These are phyloP conservation scores for Plectrocnemia conspersa DNA, from an alignment of 1,140 invertebrate genomes.

Conservation along the genomic window DNA sequence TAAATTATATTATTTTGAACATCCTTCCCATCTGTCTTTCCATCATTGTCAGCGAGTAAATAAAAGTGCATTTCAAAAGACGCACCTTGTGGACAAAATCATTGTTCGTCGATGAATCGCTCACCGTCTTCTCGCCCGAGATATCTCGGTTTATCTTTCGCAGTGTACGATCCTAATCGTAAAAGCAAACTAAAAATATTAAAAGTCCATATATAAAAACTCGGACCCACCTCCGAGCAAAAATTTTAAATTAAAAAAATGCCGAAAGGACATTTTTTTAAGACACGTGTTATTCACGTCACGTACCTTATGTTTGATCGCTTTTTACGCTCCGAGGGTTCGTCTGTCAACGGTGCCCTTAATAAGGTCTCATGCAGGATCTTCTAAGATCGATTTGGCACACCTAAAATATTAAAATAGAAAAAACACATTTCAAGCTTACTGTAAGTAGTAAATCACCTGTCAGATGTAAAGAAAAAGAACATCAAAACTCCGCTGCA, in stretches of 20 bases:
- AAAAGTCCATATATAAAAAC: too few relatives aligned
- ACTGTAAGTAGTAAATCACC: too few relatives aligned
- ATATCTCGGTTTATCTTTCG: slow-evolving; percentile 24
- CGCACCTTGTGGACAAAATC: slow-evolving; percentile 24
- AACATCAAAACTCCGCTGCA: too few relatives aligned
- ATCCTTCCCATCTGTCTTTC: slow-evolving; percentile 3
- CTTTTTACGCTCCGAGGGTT: neutral
- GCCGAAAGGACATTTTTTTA: slow-evolving; percentile 12
- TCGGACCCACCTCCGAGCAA: neutral
- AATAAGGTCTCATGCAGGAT: slow-evolving; percentile 11
- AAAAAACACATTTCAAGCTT: too few relatives aligned
- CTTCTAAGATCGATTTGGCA: too few relatives aligned
- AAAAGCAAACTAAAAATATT: slow-evolving; percentile 6
- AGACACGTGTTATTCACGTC: slow-evolving; percentile 32
- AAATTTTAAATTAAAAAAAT: slow-evolving; percentile 4
- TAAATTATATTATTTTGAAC: too few relatives aligned
- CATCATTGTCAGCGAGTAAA: slow-evolving; percentile 18
- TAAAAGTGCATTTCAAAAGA: slow-evolving; percentile 22
- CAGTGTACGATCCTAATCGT: slow-evolving; percentile 25
- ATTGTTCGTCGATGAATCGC: slow-evolving; percentile 15
- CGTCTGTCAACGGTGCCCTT: slow-evolving; percentile 16
- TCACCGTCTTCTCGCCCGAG: neutral
- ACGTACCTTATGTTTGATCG: slow-evolving; percentile 24
- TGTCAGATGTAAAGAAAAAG: too few relatives aligned
- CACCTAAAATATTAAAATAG: too few relatives aligned